Evolutionary conservation across 2,888 invertebrate species (phyloP).

Genomic region (Craniophora ligustri): DNA sequence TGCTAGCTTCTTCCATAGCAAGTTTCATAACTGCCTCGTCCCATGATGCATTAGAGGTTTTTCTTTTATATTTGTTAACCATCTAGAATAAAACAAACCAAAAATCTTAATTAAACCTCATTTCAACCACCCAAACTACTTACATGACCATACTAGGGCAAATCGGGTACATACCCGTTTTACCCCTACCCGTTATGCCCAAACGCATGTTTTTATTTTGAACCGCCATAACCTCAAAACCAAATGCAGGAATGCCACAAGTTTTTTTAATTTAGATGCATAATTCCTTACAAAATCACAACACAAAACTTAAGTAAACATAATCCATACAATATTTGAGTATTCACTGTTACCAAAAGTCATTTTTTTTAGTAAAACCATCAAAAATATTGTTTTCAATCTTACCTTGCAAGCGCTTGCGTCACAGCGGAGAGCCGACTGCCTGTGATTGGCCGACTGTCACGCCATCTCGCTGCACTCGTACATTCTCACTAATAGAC

Average conservation of each 20-base stretch:
- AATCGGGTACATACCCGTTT: too few species aligned
- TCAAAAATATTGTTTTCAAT: background rate
- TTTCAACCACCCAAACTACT: constrained; percentile 8
- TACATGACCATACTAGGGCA: constrained; percentile 9
- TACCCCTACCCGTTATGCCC: constrained; percentile 6
- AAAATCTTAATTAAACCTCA: constrained; percentile 6
- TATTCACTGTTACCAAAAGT: background rate
- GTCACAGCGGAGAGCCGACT: constrained; percentile 4
- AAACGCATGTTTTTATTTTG: constrained; percentile 1
- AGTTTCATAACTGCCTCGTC: constrained; percentile 22
- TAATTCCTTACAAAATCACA: constrained; percentile 4
- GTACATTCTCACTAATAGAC: too few species aligned
- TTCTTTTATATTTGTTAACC: constrained; percentile 25
- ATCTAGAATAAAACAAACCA: constrained; percentile 13
- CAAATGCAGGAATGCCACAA: constrained; percentile 3
- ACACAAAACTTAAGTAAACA: constrained; percentile 6
- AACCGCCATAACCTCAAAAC: constrained; percentile 5
- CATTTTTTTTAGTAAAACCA: background rate
- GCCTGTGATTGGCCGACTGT: constrained; percentile 1
- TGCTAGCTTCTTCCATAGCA: constrained; percentile 33
- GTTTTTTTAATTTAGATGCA: constrained; percentile 2
- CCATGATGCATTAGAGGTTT: constrained; percentile 28
- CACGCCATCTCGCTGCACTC: too few species aligned
- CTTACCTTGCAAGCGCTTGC: constrained; percentile 5
- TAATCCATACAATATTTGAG: constrained; percentile 9